Conservation (phyloP, 2,113 vertebrate species). For the Bucco capensis region DNA sequence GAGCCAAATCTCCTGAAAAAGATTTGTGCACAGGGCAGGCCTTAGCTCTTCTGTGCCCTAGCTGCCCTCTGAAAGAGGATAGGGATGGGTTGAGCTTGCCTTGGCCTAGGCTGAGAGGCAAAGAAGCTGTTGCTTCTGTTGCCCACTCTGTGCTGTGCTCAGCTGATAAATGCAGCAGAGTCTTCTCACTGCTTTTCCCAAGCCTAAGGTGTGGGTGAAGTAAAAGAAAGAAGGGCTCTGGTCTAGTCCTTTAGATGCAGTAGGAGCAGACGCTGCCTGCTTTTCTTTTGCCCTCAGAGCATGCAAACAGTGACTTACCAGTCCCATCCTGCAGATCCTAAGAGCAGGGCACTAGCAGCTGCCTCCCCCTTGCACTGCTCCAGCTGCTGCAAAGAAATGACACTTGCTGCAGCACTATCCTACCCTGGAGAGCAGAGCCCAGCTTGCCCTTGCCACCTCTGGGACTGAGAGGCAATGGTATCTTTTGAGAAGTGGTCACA, state of each 20-base stretch:
- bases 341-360: neutral
- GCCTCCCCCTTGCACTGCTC: neutral
- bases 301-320: no score
- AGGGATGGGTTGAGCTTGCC: neutral
- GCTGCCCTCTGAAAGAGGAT: neutral
- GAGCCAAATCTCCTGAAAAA: neutral
- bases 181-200: neutral
- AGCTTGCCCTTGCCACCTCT: neutral
- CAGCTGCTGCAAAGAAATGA: neutral
- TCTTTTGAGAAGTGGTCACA: neutral
- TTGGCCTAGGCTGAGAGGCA: neutral
- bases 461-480: neutral
- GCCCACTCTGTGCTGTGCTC: neutral
- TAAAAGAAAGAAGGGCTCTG: neutral
- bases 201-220: neutral
- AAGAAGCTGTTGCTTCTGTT: neutral
- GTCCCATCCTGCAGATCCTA: neutral
- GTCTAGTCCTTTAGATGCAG: neutral
- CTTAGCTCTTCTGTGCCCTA: neutral
- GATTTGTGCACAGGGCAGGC: accelerated
- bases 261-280: neutral
- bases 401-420: neutral
- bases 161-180: neutral
- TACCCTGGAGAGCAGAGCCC: neutral
- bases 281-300: neutral